Base-by-base conservation (phyloP, 2,888 invertebrate species). In the Plebejus melissa region DNA sequence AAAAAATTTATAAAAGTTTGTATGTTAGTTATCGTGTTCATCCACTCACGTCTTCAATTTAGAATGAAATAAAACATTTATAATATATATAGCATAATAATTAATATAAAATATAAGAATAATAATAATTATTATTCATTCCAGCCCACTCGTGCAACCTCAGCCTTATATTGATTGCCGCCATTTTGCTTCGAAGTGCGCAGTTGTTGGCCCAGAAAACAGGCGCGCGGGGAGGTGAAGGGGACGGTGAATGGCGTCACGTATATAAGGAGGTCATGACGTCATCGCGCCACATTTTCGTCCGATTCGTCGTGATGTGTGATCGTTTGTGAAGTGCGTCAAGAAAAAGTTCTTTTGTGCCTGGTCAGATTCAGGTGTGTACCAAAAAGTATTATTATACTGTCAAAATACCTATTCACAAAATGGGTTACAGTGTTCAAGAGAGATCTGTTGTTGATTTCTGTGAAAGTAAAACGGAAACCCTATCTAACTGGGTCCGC, bases 401-500 rank as follows among this genome's bases (percentile, higher is more conserved):
- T 88, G 87, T 88, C 85, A 86, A 87, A 81, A 85, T 76, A 77
- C 79, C 77, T 78, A 78, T 77, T 80, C 75, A 80, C 81, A 83
- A 87, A 82, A 93, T 93, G 93, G 93, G 92, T 85, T 93, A 90
- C 87, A 90, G 83, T 86, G 83, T 84, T 79, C 90, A 89, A 81
- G 92, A 93, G 85, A 91, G 88, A 84, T 88, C 88, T 81, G 85
- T 93, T 81, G 93, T 88, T 81, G 93, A 90, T 82, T 93, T 92
- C 87, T 92, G 93, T 86, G 93, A 92, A 89, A 92, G 93, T 88
- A 94, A 94, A 93, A 93, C 94, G 57, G 93, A 93, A 86, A 94
- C 94, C 84, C 88, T 95, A 80, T 89, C 91, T 82, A 93, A 94
- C 81, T 96, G 96, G 96, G 96, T 96, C 83, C 94, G 91, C 77